Evolutionary conservation across 2,797 vertebrate genomes (phyloP).

Genomic region (Anguilla pacifica): DNA sequence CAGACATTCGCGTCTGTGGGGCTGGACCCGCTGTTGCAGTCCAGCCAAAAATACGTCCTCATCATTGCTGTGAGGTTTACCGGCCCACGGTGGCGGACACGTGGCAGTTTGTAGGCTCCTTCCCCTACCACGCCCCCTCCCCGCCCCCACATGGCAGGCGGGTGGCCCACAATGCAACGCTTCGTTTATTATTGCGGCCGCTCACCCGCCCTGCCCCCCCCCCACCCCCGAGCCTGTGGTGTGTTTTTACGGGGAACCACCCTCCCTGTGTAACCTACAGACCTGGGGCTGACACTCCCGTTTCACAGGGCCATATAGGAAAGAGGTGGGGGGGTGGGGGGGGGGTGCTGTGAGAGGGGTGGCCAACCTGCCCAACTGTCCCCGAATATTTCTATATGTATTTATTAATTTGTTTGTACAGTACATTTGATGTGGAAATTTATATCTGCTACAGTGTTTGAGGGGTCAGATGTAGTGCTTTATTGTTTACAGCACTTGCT

Average conservation of each 20-base stretch:
- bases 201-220: too few relatives aligned
- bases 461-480: too few relatives aligned
- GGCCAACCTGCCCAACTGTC: not conserved
- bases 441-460: too few relatives aligned
- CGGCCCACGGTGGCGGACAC: conserved; percentile 1
- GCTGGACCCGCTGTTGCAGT: too few relatives aligned
- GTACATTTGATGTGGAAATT: too few relatives aligned
- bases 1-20: too few relatives aligned
- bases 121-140: not conserved
- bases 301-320: conserved; percentile 24
- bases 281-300: conserved; percentile 20
- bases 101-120: conserved; percentile 19
- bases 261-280: conserved; percentile 38
- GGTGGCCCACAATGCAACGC: conserved; percentile 42
- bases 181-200: conserved; percentile 53
- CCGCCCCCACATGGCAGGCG: not conserved
- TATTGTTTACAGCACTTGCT: too few relatives aligned
- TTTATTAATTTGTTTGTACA: too few relatives aligned
- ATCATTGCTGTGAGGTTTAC: conserved; percentile 45
- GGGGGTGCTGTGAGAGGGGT: not conserved
- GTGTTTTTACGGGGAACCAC: conserved; percentile 47
- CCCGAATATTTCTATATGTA: not conserved
- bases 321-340: not conserved
- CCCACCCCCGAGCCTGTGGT: conserved; percentile 12
- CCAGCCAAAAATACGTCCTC: not conserved